Conservation (phyloP, 2,113 vertebrate genomes). For the Ginglymostoma cirratum region DNA sequence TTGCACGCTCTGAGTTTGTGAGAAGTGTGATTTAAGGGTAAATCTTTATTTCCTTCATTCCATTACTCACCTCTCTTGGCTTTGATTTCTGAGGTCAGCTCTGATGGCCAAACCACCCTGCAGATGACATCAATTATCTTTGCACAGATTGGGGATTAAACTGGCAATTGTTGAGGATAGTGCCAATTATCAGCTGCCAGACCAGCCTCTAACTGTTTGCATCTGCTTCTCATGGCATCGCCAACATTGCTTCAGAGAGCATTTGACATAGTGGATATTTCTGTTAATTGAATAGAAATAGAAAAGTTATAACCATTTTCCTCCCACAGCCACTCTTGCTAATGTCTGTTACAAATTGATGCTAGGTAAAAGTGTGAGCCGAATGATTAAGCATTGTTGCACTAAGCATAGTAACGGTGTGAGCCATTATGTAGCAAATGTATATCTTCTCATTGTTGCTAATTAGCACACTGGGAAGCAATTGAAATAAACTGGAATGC, state of each 20-base stretch:
- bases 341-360: neutral
- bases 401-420: neutral
- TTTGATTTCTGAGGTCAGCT: neutral
- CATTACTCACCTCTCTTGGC: neutral
- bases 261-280: neutral
- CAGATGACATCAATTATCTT: neutral
- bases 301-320: neutral
- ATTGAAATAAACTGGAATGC: too few species aligned
- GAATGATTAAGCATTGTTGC: neutral
- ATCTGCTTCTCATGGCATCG: neutral
- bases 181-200: neutral
- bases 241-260: neutral
- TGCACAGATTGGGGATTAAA: neutral
- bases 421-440: neutral
- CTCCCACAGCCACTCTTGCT: neutral
- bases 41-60: neutral
- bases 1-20: neutral
- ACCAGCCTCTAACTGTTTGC: neutral
- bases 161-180: neutral
- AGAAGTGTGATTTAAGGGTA: neutral
- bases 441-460: neutral
- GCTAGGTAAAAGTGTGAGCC: neutral
- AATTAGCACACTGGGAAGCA: neutral
- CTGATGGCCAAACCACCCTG: neutral
- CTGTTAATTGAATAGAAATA: neutral